Base-by-base conservation (phyloP, 2,888 invertebrate genomes). In the Lissonota sp. region DNA sequence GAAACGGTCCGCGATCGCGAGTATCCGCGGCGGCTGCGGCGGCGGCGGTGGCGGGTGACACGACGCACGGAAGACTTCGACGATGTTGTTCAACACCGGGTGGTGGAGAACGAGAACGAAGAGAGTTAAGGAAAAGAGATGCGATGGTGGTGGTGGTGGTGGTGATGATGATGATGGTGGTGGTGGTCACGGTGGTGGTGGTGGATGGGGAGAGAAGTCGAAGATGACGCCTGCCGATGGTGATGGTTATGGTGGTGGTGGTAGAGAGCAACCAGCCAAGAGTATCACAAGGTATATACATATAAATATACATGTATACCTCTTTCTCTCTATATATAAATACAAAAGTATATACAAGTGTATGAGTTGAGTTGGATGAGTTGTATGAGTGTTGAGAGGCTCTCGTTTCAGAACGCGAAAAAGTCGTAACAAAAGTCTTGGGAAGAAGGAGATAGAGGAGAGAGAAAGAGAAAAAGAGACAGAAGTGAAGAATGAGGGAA, bases 31-130 rank as follows among this genome's bases (percentile, higher is more conserved):
- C 10, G 8, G 12, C 10, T 8, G 12, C 49, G 14, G 6, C 14
- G 6, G 14, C 53, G 53, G 12, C 53, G 53, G n/a, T 14, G 6
- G 14, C 53, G 53, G 14, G 26, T 26, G 26, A 26, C 26, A 26
- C 26, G 26, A 26, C 26, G 26, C 26, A 26, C 26, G 26, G 53
- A 53, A 14, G 53, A 53, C 14, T 8, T 49, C 60, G 55, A 75
- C 74, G 74, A 74, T 49, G 58, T 57, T 66, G 66, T 58, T 51
- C 49, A 40, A 46, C 58, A 46, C 58, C 74, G 75, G 66, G 66
- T 69, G 67, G 60, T 62, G 58, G 75, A 74, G 74, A 74, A 58
- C 64, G 74, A 74, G 64, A 66, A 58, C 58, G 39, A 58, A 10
- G 57, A 66, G 64, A 26, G 49, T 44, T 57, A 74, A 64, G 12